These are phyloP conservation scores for Felis chaus DNA, from an alignment of 2,113 vertebrate genomes.

Conservation along the genomic window DNA sequence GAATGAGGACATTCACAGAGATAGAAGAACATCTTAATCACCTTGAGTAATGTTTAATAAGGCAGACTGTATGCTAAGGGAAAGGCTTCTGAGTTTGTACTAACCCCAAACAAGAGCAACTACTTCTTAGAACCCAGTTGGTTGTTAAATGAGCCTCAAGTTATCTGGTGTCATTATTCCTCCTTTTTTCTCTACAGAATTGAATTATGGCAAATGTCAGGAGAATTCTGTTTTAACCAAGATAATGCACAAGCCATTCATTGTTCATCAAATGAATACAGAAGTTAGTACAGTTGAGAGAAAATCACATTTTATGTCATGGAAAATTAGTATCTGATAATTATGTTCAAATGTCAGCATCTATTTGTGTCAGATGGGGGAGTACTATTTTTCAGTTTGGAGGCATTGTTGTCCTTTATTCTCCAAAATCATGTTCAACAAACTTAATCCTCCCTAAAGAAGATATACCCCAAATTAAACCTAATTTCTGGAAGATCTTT, in stretches of 20 bases:
- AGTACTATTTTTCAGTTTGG: neutral
- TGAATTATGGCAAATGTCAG: slow-evolving; percentile 1
- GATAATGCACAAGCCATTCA: neutral
- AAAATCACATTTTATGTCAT: neutral
- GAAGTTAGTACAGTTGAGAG: neutral
- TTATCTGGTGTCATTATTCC: neutral
- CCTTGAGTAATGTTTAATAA: neutral
- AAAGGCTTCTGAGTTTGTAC: neutral
- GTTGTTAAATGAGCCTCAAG: neutral
- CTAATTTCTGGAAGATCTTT: neutral
- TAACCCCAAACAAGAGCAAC: neutral
- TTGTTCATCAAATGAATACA: neutral
- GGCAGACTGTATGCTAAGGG: neutral
- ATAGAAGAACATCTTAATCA: neutral
- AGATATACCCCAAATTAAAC: neutral
- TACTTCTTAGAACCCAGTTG: neutral
- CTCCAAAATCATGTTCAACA: neutral
- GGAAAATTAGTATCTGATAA: neutral
- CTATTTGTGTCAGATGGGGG: neutral
- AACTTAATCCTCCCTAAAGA: neutral
- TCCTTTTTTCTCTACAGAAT: neutral
- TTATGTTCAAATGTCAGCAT: neutral
- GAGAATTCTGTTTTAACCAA: neutral
- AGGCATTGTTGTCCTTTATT: neutral
- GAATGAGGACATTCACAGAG: neutral